A percentile compares a stretch with the other conserved stretches of the same genome.
Conservation (phyloP, 1,140 invertebrate species). For the Zaprionus ornatus region DNA sequence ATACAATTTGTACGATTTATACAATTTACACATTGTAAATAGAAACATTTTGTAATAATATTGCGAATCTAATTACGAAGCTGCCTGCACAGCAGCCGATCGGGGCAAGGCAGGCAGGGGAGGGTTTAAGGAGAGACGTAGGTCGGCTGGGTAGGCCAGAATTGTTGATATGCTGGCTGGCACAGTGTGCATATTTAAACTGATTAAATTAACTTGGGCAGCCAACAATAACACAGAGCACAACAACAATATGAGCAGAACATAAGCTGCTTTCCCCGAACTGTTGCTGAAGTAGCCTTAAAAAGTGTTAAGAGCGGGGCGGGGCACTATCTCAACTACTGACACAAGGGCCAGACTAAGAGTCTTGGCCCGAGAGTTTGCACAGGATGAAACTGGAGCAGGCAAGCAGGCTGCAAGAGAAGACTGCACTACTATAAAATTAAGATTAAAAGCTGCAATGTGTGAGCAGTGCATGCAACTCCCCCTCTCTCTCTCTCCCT, state of each 20-base stretch:
- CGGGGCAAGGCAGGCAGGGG: background rate
- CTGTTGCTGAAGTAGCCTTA: constrained; percentile 45
- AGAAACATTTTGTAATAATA: constrained; percentile 39
- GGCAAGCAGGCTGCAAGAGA: constrained; percentile 1
- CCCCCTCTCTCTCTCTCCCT: background rate
- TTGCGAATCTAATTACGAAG: constrained; percentile 50
- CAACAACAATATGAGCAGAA: constrained; percentile 8
- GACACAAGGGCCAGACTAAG: background rate
- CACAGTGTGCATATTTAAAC: constrained; percentile 56
- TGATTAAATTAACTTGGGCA: constrained; percentile 66
- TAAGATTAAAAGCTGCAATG: constrained; percentile 75
- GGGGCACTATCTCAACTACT: background rate
- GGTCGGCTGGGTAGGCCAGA: constrained; percentile 3
- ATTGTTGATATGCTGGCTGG: constrained; percentile 25
- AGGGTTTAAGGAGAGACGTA: background rate
- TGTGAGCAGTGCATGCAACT: constrained; percentile 32
- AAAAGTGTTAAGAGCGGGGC: constrained; percentile 51
- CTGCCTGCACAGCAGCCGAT: background rate
- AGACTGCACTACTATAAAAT: constrained; percentile 71
- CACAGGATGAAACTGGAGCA: constrained; percentile 5
- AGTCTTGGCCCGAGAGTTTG: background rate
- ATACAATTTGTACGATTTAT: constrained; percentile 43
- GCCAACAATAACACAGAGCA: constrained; percentile 31
- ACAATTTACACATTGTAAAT: constrained; percentile 65
- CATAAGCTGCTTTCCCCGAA: constrained; percentile 33